These are phyloP conservation scores for Rhinogobius similis DNA, from an alignment of 2,113 vertebrate genomes.

Conservation along the genomic window DNA sequence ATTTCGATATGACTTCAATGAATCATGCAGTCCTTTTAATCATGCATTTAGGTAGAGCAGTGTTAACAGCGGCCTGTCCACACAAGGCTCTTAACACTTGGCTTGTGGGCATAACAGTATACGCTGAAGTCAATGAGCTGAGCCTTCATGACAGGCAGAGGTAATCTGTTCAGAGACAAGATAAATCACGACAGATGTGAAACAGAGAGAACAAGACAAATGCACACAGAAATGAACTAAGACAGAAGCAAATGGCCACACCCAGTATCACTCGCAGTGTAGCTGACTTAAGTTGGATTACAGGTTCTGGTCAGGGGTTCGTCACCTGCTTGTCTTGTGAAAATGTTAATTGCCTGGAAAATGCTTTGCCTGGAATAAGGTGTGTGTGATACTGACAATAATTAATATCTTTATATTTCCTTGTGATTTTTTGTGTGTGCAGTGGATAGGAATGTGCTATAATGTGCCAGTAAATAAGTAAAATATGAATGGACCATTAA, in stretches of 20 bases:
- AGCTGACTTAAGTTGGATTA: not conserved
- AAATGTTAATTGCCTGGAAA: no score
- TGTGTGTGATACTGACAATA: no score
- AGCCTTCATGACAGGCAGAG: not conserved
- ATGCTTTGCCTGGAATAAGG: no score
- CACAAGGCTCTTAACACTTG: slow-evolving; percentile 9
- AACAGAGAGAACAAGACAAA: not conserved
- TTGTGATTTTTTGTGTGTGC: no score
- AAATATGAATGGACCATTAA: no score
- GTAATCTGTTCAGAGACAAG: not conserved
- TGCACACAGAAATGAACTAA: slow-evolving; percentile 25
- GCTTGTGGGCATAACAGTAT: not conserved
- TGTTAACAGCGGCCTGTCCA: slow-evolving; percentile 39
- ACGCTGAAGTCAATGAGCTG: not conserved
- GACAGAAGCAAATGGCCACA: slow-evolving; percentile 36
- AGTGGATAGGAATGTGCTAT: no score
- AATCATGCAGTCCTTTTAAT: no score
- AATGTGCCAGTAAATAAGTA: no score
- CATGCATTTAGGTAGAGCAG: slow-evolving; percentile 17
- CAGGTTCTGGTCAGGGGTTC: no score
- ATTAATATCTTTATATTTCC: no score
- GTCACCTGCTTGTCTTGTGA: no score
- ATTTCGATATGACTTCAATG: no score
- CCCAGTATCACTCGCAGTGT: slow-evolving; percentile 34
- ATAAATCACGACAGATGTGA: not conserved